Conservation (phyloP, 2,113 vertebrate genomes). For the Abramis brama region DNA sequence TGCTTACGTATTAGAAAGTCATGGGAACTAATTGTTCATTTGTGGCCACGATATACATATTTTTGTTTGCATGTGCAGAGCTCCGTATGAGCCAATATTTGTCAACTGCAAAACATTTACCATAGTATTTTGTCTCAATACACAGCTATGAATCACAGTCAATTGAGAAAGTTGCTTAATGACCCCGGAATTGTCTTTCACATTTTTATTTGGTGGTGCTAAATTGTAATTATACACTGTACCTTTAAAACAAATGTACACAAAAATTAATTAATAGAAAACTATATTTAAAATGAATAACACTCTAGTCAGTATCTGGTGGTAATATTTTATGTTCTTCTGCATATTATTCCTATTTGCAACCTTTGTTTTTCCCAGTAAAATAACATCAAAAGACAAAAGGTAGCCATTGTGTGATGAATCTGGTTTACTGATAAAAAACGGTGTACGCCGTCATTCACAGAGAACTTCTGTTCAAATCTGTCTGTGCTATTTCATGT, state of each 20-base stretch:
- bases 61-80: too few relatives aligned
- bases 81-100: neutral
- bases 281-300: neutral
- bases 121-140: neutral
- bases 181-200: too few relatives aligned
- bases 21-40: too few relatives aligned
- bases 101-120: neutral
- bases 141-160: neutral
- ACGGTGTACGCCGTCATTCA: neutral
- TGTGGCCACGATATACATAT: too few relatives aligned
- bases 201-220: neutral
- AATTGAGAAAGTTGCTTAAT: too few relatives aligned
- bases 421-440: neutral
- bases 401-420: neutral
- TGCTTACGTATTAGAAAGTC: too few relatives aligned
- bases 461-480: neutral
- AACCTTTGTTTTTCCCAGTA: neutral
- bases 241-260: neutral
- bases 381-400: neutral
- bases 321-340: neutral
- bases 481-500: constrained; percentile 1
- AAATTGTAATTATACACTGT: neutral
- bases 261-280: neutral
- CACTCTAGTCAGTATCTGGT: neutral
- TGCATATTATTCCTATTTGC: neutral